phyloP scores from a whole-genome alignment of 2,888 invertebrate species.

The Troides helena region DNA sequence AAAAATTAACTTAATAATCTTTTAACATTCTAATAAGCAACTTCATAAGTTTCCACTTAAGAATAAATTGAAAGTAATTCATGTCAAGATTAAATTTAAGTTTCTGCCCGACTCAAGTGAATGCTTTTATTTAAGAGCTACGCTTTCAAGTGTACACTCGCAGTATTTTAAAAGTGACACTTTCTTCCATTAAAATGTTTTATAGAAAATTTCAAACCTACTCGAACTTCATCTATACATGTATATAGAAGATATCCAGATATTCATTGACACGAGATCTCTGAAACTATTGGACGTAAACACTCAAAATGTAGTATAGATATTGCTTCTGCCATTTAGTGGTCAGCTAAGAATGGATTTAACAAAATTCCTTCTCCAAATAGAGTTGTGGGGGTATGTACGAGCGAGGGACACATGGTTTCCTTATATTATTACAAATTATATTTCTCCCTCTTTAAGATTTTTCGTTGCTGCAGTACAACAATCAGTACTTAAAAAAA shows the following conservation, averaged over 20 bases:
- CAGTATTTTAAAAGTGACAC: conserved; percentile 21
- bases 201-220: neutral
- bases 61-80: conserved; percentile 15
- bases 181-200: conserved; percentile 15
- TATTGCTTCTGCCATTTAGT: too few relatives aligned
- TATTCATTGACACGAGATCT: too few relatives aligned
- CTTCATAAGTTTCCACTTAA: neutral
- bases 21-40: neutral
- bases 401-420: too few relatives aligned
- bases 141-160: conserved; percentile 16
- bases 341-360: too few relatives aligned
- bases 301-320: too few relatives aligned
- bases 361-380: too few relatives aligned
- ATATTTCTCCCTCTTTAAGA: too few relatives aligned
- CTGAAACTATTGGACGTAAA: too few relatives aligned
- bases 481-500: neutral
- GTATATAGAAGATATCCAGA: too few relatives aligned
- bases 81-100: conserved; percentile 18
- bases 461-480: neutral
- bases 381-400: too few relatives aligned
- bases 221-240: neutral
- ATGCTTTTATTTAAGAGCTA: conserved; percentile 25
- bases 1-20: neutral
- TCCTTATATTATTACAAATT: too few relatives aligned
- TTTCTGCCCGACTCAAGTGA: conserved; percentile 18